Base-by-base conservation (phyloP, 2,888 invertebrate genomes). In the Lordiphosa andalusiaca region DNA sequence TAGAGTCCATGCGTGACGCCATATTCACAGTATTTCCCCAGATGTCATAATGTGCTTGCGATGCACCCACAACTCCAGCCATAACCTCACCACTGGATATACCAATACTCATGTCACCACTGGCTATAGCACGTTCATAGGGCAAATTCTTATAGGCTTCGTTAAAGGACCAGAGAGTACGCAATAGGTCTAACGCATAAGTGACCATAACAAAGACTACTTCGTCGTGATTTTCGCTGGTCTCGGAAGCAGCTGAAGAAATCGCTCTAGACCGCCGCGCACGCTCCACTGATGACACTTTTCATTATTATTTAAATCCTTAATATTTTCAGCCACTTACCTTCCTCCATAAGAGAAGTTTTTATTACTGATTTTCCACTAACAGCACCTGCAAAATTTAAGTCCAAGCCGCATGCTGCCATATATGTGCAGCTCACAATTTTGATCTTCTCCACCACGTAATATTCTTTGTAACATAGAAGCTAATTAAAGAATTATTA, bases 11-110 rank as follows among this genome's bases (percentile, higher is more conserved):
- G 77, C 98, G 91, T 0, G 97, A 97, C 1, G 98, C 97, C 93
- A 98, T 95, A 89, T 98, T 98, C 0, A 98, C 98, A 0, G 97
- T 95, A 89, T 98, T 95, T 0, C 98, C 98, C 98, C 98, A 98
- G 82, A 98, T 97, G 87, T 98, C 98, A 88, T 98, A 98, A 42
- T 97, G 91, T 0, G 98, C 98, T 86, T 98, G 98, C 57, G 95
- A 93, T 0, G 96, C 95, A 0, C 98, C 98, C 0, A 98, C 96
- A 0, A 98, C 98, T 3, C 98, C 98, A 0, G 98, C 98, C 64
- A 97, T 96, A 7, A 98, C 94, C 76, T 95, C 94, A 0, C 98
- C 98, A 84, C 95, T 94, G 40, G 95, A 95, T 82, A 98, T 95
- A 51, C 98, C 97, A 46, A 89, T 87, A 54, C 86, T 64, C 25